Percentiles rank a stretch among this genome's conserved stretches.
Evolutionary conservation across 2,888 invertebrate genomes (phyloP).

Genomic region (Pandemis cinnamomeana): DNA sequence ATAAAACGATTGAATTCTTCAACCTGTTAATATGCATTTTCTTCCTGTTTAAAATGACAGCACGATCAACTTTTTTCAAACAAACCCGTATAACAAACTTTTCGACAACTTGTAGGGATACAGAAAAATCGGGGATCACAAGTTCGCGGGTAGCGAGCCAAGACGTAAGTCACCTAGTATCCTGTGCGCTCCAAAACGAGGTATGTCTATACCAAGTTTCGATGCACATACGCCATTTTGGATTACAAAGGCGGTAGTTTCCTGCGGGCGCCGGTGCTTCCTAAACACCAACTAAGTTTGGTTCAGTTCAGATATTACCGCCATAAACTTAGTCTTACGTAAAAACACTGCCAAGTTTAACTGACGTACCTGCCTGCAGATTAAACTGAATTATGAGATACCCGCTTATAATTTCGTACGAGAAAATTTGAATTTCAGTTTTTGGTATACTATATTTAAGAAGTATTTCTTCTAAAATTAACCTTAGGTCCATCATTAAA

Average conservation of each 20-base stretch:
- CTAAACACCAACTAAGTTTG: conserved; percentile 29
- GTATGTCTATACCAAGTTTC: neutral
- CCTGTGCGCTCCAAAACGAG: neutral
- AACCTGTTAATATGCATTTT: neutral
- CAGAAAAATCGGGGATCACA: conserved; percentile 37
- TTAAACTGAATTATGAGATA: neutral
- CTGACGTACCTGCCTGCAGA: neutral
- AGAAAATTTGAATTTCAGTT: too few species aligned
- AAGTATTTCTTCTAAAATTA: too few species aligned
- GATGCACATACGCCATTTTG: conserved; percentile 1
- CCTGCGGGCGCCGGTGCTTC: conserved; percentile 27
- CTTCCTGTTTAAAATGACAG: conserved; percentile 10
- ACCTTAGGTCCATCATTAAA: too few species aligned
- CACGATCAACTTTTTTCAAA: conserved; percentile 24
- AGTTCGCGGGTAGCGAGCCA: conserved; percentile 33
- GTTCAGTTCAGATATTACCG: conserved; percentile 31
- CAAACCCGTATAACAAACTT: conserved; percentile 33
- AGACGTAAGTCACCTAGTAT: conserved; percentile 37
- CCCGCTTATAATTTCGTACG: neutral
- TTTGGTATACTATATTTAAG: too few species aligned
- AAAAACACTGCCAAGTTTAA: conserved; percentile 17
- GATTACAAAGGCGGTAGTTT: neutral
- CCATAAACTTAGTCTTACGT: conserved; percentile 13
- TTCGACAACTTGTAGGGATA: conserved; percentile 32
- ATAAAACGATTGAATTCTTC: neutral